These are phyloP conservation scores for Drosophila paucipuncta DNA, from an alignment of 2,888 invertebrate species.

Conservation along the genomic window DNA sequence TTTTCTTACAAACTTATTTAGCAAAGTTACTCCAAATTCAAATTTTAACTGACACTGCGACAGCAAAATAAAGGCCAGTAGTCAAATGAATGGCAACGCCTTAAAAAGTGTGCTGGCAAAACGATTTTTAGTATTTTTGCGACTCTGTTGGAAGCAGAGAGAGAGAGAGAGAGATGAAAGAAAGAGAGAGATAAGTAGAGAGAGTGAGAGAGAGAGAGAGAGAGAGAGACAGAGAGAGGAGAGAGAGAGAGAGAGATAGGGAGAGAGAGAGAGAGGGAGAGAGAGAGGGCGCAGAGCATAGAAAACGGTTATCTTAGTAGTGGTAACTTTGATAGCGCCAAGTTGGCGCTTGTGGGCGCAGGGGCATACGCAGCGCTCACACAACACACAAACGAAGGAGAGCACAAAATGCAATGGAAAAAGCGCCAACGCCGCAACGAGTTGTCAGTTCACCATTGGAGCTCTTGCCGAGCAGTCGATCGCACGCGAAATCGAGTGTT, in stretches of 20 bases:
- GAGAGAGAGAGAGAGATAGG: background rate
- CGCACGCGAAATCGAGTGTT: background rate
- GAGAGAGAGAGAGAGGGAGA: background rate
- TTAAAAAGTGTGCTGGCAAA: conserved; percentile 25
- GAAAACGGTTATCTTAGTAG: conserved; percentile 32
- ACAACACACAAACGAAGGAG: conserved; percentile 46
- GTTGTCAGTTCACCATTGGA: conserved; percentile 58
- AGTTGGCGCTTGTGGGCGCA: conserved; percentile 16
- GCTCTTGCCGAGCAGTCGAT: conserved; percentile 53
- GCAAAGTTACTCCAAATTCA: background rate
- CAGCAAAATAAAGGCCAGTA: background rate
- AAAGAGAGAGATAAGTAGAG: background rate
- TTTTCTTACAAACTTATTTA: background rate
- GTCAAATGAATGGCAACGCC: conserved; percentile 28
- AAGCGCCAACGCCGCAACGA: conserved; percentile 64
- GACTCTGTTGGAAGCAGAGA: conserved; percentile 19
- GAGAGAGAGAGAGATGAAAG: background rate
- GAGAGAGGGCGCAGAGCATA: background rate
- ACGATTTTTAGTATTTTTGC: conserved; percentile 19
- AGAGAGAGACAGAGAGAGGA: background rate
- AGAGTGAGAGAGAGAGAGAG: background rate
- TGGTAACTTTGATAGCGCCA: conserved; percentile 35
- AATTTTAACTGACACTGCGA: conserved; percentile 20
- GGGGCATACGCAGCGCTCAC: conserved; percentile 9
- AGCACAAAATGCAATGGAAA: conserved; percentile 60